These are phyloP conservation scores for Eutrigla gurnardus DNA, from an alignment of 2,797 vertebrate species.

Conservation along the genomic window DNA sequence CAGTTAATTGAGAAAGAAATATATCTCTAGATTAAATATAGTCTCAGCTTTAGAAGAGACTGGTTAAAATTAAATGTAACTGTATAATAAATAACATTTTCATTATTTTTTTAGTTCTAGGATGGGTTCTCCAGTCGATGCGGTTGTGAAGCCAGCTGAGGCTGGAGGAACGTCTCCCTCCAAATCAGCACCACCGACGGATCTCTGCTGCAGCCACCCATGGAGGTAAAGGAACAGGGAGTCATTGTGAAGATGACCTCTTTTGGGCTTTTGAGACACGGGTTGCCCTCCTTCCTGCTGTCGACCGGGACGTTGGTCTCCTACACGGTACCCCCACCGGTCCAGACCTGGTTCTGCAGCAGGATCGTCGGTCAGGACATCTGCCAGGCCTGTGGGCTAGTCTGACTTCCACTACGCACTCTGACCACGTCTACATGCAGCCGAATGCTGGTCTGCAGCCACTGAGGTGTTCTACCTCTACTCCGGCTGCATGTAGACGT, in stretches of 20 bases:
- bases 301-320: constrained; percentile 38
- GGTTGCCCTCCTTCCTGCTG: constrained; percentile 37
- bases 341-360: constrained; percentile 44
- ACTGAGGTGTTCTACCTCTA: background rate
- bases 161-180: constrained; percentile 6
- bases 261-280: constrained; percentile 35
- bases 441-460: constrained; percentile 2
- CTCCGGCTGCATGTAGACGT: constrained; percentile 33
- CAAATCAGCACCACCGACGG: background rate
- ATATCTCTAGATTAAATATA: background rate
- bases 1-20: background rate
- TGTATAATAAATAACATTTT: background rate
- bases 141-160: constrained; percentile 27
- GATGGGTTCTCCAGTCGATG: constrained; percentile 17
- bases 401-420: constrained; percentile 7
- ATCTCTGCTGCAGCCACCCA: background rate
- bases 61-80: background rate
- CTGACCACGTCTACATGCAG: constrained; percentile 29
- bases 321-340: constrained; percentile 10
- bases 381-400: constrained; percentile 3
- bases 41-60: background rate
- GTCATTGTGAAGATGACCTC: constrained; percentile 45
- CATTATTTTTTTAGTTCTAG: constrained; percentile 25
- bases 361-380: constrained; percentile 29
- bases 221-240: constrained; percentile 34